These are phyloP conservation scores for Cynodonichthys magdalenae DNA, from an alignment of 2,797 vertebrate genomes.

Conservation along the genomic window DNA sequence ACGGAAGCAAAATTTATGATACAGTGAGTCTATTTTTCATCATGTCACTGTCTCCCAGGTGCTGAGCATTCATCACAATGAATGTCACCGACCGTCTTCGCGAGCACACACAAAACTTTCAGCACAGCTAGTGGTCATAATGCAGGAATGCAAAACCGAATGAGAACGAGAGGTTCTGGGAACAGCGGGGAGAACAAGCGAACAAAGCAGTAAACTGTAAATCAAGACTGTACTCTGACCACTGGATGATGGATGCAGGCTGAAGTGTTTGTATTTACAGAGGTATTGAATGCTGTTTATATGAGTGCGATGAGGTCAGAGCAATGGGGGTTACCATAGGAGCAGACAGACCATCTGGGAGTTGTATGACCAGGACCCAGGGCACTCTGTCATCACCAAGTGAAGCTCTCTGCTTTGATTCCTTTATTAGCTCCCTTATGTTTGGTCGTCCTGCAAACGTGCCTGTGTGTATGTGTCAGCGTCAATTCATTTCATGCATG, in stretches of 20 bases:
- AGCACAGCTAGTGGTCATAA: slow-evolving; percentile 29
- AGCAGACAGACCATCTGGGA: slow-evolving; percentile 66
- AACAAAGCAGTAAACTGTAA: slow-evolving; percentile 57
- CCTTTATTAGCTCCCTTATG: slow-evolving; percentile 62
- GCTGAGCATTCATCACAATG: slow-evolving; percentile 29
- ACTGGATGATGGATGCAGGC: slow-evolving; percentile 56
- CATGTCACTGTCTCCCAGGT: slow-evolving; percentile 44
- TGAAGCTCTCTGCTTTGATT: slow-evolving; percentile 67
- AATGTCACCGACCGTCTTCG: slow-evolving; percentile 14
- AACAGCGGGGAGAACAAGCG: slow-evolving; percentile 52
- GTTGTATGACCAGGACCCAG: slow-evolving; percentile 49
- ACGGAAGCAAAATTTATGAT: slow-evolving; percentile 24
- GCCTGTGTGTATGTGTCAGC: slow-evolving; percentile 17
- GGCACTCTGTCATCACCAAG: slow-evolving; percentile 66
- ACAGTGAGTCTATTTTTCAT: slow-evolving; percentile 23
- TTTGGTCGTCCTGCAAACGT: slow-evolving; percentile 40
- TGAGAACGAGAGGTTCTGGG: slow-evolving; percentile 49
- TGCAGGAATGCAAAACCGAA: slow-evolving; percentile 55
- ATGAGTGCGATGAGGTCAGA: slow-evolving; percentile 47
- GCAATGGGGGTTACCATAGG: slow-evolving; percentile 58
- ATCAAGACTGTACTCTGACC: slow-evolving; percentile 53
- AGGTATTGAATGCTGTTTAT: slow-evolving; percentile 46
- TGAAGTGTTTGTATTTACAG: slow-evolving; percentile 67
- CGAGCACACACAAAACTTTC: slow-evolving; percentile 36
- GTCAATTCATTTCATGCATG: slow-evolving; percentile 42